These are phyloP conservation scores for Volucella inflata DNA, from an alignment of 2,888 invertebrate species.

Conservation along the genomic window DNA sequence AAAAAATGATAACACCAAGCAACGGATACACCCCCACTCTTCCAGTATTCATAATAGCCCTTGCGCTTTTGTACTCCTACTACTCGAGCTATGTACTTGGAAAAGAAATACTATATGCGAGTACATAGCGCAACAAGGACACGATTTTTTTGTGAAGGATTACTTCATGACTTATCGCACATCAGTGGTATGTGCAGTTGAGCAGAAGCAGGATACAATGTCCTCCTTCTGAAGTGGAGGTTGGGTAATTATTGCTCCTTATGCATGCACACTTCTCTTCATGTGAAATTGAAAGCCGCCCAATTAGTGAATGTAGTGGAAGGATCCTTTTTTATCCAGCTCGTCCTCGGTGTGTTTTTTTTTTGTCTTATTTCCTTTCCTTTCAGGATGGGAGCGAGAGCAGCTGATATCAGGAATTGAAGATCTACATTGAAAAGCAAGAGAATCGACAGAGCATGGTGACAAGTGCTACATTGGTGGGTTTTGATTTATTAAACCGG, in stretches of 20 bases:
- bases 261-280: slow-evolving; percentile 65
- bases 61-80: slow-evolving; percentile 48
- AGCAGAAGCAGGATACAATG: slow-evolving; percentile 6
- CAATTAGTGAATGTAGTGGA: slow-evolving; percentile 76
- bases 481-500: not conserved
- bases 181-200: slow-evolving; percentile 61
- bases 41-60: slow-evolving; percentile 27
- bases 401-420: slow-evolving; percentile 46
- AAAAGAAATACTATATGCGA: slow-evolving; percentile 17
- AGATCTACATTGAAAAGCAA: slow-evolving; percentile 57
- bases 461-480: slow-evolving; percentile 16
- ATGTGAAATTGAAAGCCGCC: slow-evolving; percentile 77
- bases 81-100: not conserved
- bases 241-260: slow-evolving; percentile 73
- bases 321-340: slow-evolving; percentile 21
- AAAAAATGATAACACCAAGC: slow-evolving; percentile 61
- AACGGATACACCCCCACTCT: slow-evolving; percentile 3
- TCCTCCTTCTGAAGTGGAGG: slow-evolving; percentile 39
- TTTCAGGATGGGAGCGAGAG: slow-evolving; percentile 3
- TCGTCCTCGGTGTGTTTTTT: slow-evolving; percentile 17
- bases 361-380: slow-evolving; percentile 8
- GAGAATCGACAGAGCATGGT: not conserved
- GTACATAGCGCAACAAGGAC: slow-evolving; percentile 52
- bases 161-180: slow-evolving; percentile 72
- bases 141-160: slow-evolving; percentile 48